Conservation (phyloP, 2,797 vertebrate species). For the Glossophaga mutica region DNA sequence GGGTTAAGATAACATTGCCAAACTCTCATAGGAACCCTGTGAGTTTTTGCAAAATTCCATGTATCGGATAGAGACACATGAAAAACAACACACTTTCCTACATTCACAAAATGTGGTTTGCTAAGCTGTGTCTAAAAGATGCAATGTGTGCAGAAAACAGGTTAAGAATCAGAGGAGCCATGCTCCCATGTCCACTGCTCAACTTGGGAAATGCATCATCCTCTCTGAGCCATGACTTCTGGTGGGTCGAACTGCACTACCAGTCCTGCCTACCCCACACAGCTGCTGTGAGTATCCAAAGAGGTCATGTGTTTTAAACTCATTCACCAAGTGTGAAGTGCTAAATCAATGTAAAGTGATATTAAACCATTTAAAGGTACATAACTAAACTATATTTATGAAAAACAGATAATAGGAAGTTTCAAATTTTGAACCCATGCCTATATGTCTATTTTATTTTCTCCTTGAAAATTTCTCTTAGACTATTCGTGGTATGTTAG, state of each 20-base stretch:
- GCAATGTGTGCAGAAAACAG: not conserved
- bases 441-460: rapidly evolving
- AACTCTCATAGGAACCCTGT: not conserved
- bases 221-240: not conserved
- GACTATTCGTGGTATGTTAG: not conserved
- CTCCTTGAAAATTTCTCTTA: not conserved
- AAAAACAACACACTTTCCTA: not conserved
- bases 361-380: not conserved
- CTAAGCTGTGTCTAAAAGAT: not conserved
- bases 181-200: not conserved
- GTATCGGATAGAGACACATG: not conserved
- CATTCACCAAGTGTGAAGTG: not conserved
- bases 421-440: not conserved
- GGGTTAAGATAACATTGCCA: not conserved
- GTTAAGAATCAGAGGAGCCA: not conserved
- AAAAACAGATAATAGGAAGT: not conserved
- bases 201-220: too few species aligned
- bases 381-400: not conserved
- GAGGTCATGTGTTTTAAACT: not conserved
- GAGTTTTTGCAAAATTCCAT: not conserved
- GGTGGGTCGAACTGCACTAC: not conserved
- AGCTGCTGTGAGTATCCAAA: not conserved
- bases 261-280: not conserved
- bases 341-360: not conserved
- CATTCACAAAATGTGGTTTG: not conserved